Conservation (phyloP, 2,888 invertebrate species). For the Nemotelus nigrinus region DNA sequence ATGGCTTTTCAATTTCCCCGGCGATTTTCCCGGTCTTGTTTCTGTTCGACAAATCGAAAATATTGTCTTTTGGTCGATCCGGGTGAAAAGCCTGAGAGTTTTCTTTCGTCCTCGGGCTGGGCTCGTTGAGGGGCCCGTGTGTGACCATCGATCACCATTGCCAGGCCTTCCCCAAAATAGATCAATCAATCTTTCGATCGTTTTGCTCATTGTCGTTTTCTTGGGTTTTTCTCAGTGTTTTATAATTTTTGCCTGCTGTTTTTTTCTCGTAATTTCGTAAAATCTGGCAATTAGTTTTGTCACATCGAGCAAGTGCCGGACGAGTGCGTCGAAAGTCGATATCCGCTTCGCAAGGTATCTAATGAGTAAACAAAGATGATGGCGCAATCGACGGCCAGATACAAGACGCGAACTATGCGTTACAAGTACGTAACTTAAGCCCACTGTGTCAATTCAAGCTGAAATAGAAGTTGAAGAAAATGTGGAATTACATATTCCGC, state of each 20-base stretch:
- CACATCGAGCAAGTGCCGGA: constrained; percentile 4
- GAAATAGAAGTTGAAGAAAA: too few species aligned
- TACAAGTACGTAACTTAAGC: constrained; percentile 1
- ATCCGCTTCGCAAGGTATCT: background rate
- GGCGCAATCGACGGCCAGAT: background rate
- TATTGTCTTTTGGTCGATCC: constrained; percentile 3
- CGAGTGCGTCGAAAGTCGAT: background rate
- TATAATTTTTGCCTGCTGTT: too few species aligned
- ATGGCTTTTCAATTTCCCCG: constrained; percentile 36
- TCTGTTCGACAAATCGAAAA: constrained; percentile 2
- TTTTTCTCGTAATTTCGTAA: background rate
- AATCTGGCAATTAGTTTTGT: constrained; percentile 20
- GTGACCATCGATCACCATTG: constrained; percentile 29
- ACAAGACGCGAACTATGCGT: background rate
- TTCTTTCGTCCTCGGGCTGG: constrained; percentile 14
- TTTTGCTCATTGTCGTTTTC: background rate
- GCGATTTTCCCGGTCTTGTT: constrained; percentile 17
- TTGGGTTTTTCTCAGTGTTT: too few species aligned
- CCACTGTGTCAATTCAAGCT: background rate
- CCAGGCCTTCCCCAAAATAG: constrained; percentile 29
- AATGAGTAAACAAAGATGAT: constrained; percentile 11
- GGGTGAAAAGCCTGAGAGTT: background rate
- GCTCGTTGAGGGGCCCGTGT: background rate
- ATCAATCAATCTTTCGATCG: constrained; percentile 20
- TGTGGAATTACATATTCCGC: too few species aligned